Evolutionary conservation across 2,797 vertebrate species (phyloP).

Genomic region (Myotis pilosus): DNA sequence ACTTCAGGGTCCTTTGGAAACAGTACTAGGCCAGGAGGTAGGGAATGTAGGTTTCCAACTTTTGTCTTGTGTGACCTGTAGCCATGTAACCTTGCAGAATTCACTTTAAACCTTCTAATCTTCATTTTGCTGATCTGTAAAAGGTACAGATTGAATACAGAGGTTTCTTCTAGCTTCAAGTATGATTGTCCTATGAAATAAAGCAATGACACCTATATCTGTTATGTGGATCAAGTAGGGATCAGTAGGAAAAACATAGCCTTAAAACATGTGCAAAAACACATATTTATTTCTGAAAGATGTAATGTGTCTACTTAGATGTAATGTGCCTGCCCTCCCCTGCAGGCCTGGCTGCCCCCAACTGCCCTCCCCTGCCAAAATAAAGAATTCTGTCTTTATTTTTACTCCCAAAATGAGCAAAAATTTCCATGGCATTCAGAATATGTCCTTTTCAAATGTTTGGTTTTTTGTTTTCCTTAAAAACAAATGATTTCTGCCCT

Average conservation of each 20-base stretch:
- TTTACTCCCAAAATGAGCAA: background rate
- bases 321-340: too few relatives aligned
- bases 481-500: background rate
- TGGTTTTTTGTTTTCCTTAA: background rate
- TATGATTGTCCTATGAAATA: background rate
- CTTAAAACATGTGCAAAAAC: background rate
- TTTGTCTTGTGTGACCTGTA: background rate
- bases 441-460: background rate
- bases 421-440: background rate
- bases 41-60: background rate
- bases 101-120: background rate
- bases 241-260: background rate
- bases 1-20: background rate
- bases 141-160: background rate
- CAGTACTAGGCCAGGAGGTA: background rate
- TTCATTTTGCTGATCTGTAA: constrained; percentile 17
- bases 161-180: background rate
- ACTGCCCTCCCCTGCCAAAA: too few relatives aligned
- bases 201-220: background rate
- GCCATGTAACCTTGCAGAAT: background rate
- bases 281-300: background rate
- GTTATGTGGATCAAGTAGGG: background rate
- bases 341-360: too few relatives aligned
- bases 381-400: background rate
- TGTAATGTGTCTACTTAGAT: background rate